Base-by-base conservation (phyloP, 92 coral and sea anemone species). In the Porites rus region DNA sequence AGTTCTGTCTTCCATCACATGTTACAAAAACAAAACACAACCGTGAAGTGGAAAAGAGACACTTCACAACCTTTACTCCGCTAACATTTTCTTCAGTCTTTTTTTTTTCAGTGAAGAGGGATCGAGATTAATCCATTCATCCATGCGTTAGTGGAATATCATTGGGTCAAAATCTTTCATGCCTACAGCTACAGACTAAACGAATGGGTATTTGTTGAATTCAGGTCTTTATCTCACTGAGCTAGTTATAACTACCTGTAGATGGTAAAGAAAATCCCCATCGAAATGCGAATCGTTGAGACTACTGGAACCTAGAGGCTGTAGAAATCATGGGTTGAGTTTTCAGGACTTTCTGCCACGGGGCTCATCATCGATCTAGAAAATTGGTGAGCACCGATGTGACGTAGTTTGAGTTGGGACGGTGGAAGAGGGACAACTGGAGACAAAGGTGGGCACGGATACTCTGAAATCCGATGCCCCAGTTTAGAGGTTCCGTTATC, bases 381-480 rank as follows among this genome's bases (percentile, higher is more conserved):
- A 22, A 59, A 69, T 17, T 69, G 85, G 38, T 11, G 79, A 20
- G 43, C 72, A 59, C 72, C 14, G 22, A 83, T 58, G 71, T 83
- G 87, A 22, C 75, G 24, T 65, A 51, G 21, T 1, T 72, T n/a
- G 13, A 83, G 63, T 19, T 73, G 71, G 62, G 87, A 83, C 10
- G 77, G 19, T 4, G 87, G 64, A 4, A 72, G 72, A 14, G 52
- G 72, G 28, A 24, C 13, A 46, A 16, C 79, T 24, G 87, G 72
- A 53, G 53, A 72, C 79, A n/a, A 79, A 46, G 79, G 87, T 18
- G 79, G 79, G 63, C n/a, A 83, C 10, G 71, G 71, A 64, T 38
- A 72, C 7, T 82, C 86, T 18, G 78, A 18, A 14, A 20, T 19
- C 22, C 79, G 72, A 6, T 66, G 61, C 65, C 53, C 68, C 11